Evolutionary conservation across 2,797 vertebrate genomes (phyloP), one percentile per base, ranked within the genome.

Genomic region (Pipistrellus kuhlii): DNA sequence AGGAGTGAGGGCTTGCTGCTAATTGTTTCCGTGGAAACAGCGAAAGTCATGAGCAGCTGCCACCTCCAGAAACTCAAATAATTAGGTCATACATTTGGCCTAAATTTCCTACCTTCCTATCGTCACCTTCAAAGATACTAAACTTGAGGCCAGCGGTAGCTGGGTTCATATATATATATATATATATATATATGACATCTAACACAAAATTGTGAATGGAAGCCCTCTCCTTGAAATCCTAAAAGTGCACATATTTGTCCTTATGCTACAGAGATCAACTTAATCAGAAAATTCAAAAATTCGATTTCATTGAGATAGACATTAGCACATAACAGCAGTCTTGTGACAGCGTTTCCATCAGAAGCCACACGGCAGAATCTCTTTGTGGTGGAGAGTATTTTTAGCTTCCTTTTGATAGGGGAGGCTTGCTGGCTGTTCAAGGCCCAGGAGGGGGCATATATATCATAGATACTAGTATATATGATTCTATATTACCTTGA

Each of bases 1-100:
- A 20, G 17, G 76, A 91, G 64, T 18, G 48, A 92, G 69, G 17
- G 23, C 38, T 80, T 64, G 6, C 46, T 35, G 71, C 35, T 97
- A 80, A 95, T 85, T 94, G 92, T 96, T 93, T 86, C 95, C 62
- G 53, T 27, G 51, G 59, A 92, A 96, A 76, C 88, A 64, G 83
- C 78, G 68, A 73, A 93, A 93, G 83, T 92, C 66, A 35, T 48
- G 86, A 88, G 17, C 71, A 93, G 75, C 88, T 96, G 88, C 59
- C 95, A 84, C 83, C 84, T 88, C 76, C 76, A 85, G 53, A 93
- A 96, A 71, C 68, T 90, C 90, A 92, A 38, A 94, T 92, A 96
- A 96, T 95, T 94, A 94, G 97, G 94, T 95, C 95, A 96, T 94
- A 76, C 46, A 1, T 88, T 78, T 93, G 91, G 76, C 94, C 95